A percentile compares a stretch with the other conserved stretches of the same genome.
These are phyloP conservation scores for Heliocidaris tuberculata DNA, from an alignment of 35 echinoderm and acorn worm genomes.

Conservation along the genomic window DNA sequence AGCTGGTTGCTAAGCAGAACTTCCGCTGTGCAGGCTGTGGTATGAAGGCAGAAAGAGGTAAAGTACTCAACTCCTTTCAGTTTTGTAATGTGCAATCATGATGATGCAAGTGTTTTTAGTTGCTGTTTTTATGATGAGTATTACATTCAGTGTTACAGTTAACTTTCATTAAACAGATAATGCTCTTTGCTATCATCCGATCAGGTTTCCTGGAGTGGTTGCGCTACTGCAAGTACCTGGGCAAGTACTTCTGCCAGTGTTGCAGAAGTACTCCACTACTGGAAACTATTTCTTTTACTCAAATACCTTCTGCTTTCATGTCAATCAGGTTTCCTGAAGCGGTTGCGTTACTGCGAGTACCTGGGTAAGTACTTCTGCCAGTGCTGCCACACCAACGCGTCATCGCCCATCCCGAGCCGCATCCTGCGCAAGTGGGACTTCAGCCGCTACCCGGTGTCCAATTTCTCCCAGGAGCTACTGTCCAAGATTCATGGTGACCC, in stretches of 20 bases:
- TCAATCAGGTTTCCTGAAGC: constrained; percentile 82
- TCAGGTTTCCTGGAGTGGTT: constrained; percentile 90
- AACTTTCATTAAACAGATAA: too few relatives aligned
- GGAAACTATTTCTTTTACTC: too few relatives aligned
- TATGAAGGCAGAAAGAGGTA: constrained; percentile 91
- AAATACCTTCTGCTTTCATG: background rate
- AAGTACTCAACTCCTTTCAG: background rate
- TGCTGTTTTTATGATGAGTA: too few relatives aligned
- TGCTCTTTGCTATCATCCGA: background rate
- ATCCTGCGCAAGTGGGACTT: constrained; percentile 96
- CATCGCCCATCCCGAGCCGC: constrained; percentile 65
- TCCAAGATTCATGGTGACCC: constrained; percentile 86
- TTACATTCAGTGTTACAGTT: too few relatives aligned
- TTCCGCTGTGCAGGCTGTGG: constrained; percentile 97
- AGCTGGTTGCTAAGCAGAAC: constrained; percentile 91
- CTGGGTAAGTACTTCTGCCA: constrained; percentile 98
- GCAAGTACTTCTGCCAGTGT: constrained; percentile 98
- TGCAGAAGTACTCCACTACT: constrained; percentile 24
- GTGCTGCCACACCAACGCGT: constrained; percentile 83
- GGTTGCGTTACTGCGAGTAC: constrained; percentile 92
- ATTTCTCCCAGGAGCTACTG: constrained; percentile 85
- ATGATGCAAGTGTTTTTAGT: too few relatives aligned
- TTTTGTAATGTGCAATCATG: too few relatives aligned
- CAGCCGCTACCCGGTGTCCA: constrained; percentile 73
- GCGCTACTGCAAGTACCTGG: constrained; percentile 91